Base-by-base conservation (phyloP, 2,888 invertebrate species). In the Leptopterna dolabrata region DNA sequence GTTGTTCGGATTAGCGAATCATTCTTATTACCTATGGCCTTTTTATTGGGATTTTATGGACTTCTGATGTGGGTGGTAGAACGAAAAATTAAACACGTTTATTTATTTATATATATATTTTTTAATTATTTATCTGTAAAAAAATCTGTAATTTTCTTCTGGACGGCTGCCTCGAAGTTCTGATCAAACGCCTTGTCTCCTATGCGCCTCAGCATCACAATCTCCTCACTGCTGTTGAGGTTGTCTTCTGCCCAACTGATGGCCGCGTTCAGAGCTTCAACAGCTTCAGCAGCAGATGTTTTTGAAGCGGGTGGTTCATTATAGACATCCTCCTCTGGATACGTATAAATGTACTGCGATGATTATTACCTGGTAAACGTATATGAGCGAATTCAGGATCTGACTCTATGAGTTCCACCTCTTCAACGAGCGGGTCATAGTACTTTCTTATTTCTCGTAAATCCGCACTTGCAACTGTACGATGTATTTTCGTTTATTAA, bases 221-320 rank as follows among this genome's bases (percentile, higher is more conserved):
- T 30, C 19, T 76, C 76, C 76, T 76, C 76, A 19, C 76, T 41
- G 76, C 76, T 76, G 76, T 3, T 11, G 41, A 76, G 76, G 76
- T 76, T 76, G 41, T 76, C 76, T 76, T 76, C 29, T 76, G 76
- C 43, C 76, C 76, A 76, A 36, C 71, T 71, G 14, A 71, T 71
- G 3, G 71, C 76, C 29, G 76, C 24, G 76, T 76, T 76, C 16
- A 30, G 76, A n/a, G 76, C 76, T 41, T 76, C 16, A 76, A 76
- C 76, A 29, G 76, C 76, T 30, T 76, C 76, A 76, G 76, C 76
- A 76, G 76, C 6, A 41, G 76, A 76, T 30, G 76, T 30, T 76
- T 30, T 76, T n/a, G 76, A n/a, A 76, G 76, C 43, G 16, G 36
- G 36, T 14, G 76, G 76, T 76, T 76, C 41, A 41, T 76, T 36